Conservation (phyloP, 2,797 vertebrate species). For the Coreius guichenoti region DNA sequence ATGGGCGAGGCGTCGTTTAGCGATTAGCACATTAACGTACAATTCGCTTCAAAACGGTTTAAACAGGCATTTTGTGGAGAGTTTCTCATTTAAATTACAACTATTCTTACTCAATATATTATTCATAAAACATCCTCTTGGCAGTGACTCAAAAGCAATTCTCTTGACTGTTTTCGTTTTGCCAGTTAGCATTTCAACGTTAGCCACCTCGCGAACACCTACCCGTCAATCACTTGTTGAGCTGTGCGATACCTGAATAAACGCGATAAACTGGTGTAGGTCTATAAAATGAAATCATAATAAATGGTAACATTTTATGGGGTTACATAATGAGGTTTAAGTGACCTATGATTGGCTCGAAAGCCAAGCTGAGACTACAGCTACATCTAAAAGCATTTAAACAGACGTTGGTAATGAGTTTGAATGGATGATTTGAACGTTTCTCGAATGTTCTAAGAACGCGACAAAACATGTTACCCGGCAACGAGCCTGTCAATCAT, state of each 20-base stretch:
- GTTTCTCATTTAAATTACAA: not conserved
- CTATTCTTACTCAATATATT: not conserved
- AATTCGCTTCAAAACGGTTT: not conserved
- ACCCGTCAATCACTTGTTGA: slow-evolving; percentile 12
- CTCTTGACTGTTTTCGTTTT: not conserved
- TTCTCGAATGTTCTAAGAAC: not conserved
- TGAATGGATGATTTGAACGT: not conserved
- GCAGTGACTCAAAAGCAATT: not conserved
- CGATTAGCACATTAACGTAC: not conserved
- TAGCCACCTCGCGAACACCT: not conserved
- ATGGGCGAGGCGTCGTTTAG: slow-evolving; percentile 30
- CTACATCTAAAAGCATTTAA: not conserved
- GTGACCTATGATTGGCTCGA: not conserved
- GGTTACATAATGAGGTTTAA: not conserved
- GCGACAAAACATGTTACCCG: not conserved
- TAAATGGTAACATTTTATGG: not conserved
- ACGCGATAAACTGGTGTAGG: too few relatives aligned
- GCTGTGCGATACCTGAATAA: not conserved
- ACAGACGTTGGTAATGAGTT: not conserved
- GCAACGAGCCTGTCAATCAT: slow-evolving; percentile 33
- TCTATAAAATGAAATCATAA: not conserved
- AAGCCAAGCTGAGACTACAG: not conserved
- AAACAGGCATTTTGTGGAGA: too few relatives aligned
- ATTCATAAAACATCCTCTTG: not conserved
- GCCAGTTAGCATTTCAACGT: not conserved